Base-by-base conservation (phyloP, 2,888 invertebrate genomes). In the Caenorhabditis sp. region DNA sequence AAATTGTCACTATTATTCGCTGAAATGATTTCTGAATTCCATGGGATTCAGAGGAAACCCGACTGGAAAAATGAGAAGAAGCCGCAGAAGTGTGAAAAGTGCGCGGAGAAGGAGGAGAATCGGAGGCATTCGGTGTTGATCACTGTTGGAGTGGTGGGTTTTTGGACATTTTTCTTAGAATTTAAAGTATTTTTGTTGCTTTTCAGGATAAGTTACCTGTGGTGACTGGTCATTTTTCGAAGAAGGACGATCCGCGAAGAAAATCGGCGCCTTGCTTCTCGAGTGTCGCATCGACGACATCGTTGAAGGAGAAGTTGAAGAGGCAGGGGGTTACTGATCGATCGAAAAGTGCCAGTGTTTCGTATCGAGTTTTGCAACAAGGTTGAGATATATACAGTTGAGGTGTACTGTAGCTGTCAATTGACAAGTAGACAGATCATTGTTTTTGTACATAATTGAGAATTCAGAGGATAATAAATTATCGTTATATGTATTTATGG, bases 21-120 rank as follows among this genome's bases (percentile, higher is more conserved):
- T 23, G 63, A 67, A 17, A 67, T 67, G 67, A 49, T 67, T 0
- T 62, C 67, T 62, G 67, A 67, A n/a, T 67, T 67, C n/a, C 62
- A 62, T 53, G 67, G 67, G 1, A 59, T 67, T 31, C 63, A 67
- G n/a, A 54, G 59, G 43, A 67, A 62, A 5, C 67, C 67, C 0
- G 43, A 49, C 25, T 67, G 59, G 53, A 67, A 67, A n/a, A 26
- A 63, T 49, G 68, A 59, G 59, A 10, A 59, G 2, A 43, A 27
- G 7, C 59, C 68, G 4, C 62, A 67, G 52, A 53, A 58, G 27
- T 67, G 62, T 12, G 67, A 67, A 10, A 31, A 31, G 31, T 31
- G 31, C 31, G 53, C 59, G 10, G n/a, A 38, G 31, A 12, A 17
- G n/a, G 26, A 8, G 10, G 50, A 20, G n/a, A 27, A 67, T 23